phyloP scores from a whole-genome alignment of 2,113 vertebrate genomes.

The Poeciliopsis retropinna region DNA sequence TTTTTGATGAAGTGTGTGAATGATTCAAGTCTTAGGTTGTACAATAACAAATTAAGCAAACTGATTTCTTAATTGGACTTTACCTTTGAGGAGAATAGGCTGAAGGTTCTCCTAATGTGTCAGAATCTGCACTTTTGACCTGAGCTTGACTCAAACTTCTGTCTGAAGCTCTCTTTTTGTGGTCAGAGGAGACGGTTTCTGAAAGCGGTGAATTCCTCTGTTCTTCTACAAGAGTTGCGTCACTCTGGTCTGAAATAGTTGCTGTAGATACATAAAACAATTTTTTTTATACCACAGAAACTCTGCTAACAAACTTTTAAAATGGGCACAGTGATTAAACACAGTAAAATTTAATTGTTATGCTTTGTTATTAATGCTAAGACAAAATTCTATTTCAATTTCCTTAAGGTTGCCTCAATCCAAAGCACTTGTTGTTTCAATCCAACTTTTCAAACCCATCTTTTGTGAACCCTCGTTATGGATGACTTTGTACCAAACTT shows the following conservation, averaged over 20 bases:
- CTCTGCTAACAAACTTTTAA: neutral
- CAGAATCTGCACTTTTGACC: constrained; percentile 76
- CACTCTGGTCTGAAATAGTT: constrained; percentile 74
- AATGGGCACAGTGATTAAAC: neutral
- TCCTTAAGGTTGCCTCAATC: neutral
- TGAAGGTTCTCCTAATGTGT: constrained; percentile 80
- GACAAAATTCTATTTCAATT: neutral
- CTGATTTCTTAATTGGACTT: neutral
- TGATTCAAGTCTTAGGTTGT: no score
- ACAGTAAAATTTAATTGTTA: neutral
- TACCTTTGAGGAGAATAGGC: constrained; percentile 85
- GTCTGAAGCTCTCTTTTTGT: constrained; percentile 73
- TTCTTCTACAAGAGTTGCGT: constrained; percentile 79
- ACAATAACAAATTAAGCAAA: neutral
- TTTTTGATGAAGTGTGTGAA: no score
- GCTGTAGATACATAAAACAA: constrained; percentile 27
- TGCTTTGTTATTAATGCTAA: neutral
- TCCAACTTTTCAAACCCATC: neutral
- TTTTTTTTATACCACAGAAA: neutral
- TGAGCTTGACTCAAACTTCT: constrained; percentile 75
- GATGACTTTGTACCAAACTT: neutral
- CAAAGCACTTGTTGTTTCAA: neutral
- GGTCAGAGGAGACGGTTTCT: constrained; percentile 76
- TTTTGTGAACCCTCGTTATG: neutral
- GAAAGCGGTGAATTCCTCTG: constrained; percentile 75